These are phyloP conservation scores for Oreochromis mossambicus DNA, from an alignment of 2,797 vertebrate species.

Conservation along the genomic window DNA sequence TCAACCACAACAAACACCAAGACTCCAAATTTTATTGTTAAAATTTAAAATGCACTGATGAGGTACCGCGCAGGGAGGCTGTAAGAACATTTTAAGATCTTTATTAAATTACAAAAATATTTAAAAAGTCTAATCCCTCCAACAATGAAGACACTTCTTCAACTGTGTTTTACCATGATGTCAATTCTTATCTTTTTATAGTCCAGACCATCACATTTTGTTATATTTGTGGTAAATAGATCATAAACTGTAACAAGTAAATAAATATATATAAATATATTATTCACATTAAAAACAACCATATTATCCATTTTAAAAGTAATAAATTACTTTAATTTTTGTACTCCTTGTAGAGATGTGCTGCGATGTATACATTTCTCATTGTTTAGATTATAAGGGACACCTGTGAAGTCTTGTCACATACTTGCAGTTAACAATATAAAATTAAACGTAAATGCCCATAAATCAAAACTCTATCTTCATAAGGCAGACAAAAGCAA, in stretches of 20 bases:
- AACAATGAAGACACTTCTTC: background rate
- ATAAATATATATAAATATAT: background rate
- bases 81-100: background rate
- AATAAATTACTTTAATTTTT: background rate
- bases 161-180: background rate
- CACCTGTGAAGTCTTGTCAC: background rate
- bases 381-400: background rate
- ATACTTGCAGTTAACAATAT: background rate
- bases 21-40: background rate
- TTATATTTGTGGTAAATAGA: background rate
- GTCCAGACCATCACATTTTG: background rate
- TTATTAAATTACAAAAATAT: background rate
- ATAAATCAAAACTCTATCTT: background rate
- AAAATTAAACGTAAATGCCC: accelerated
- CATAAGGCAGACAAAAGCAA: background rate
- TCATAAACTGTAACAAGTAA: background rate
- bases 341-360: background rate
- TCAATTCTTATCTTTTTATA: background rate
- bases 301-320: background rate
- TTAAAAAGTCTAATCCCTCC: background rate
- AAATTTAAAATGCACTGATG: background rate
- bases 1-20: background rate
- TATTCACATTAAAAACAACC: background rate
- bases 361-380: background rate
- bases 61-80: background rate